phyloP scores from a whole-genome alignment of 2,113 vertebrate genomes.

The Boleophthalmus pectinirostris region DNA sequence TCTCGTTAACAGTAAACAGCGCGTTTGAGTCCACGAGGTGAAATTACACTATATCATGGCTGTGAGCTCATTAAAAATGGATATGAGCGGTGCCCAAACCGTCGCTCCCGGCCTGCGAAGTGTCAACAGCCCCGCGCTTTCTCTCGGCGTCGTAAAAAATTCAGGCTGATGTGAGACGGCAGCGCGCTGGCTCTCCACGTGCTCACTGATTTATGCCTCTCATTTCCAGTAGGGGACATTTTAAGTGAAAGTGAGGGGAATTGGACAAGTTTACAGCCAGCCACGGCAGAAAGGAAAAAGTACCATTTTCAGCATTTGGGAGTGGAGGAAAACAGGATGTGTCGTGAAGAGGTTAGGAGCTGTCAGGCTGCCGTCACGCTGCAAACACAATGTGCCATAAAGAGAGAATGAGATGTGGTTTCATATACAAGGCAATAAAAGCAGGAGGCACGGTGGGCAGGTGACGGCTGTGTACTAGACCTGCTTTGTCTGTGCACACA shows the following conservation, averaged over 20 bases:
- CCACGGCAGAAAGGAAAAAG: conserved; percentile 36
- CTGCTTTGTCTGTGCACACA: too few species aligned
- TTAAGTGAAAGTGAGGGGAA: conserved; percentile 64
- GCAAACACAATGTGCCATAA: conserved; percentile 27
- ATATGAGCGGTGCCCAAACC: conserved; percentile 73
- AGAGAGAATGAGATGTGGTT: conserved; percentile 18
- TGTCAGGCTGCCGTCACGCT: conserved; percentile 6
- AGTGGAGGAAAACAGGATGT: conserved; percentile 32
- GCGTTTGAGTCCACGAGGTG: conserved; percentile 77
- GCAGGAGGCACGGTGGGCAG: neutral
- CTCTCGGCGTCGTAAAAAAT: conserved; percentile 72
- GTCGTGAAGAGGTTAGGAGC: conserved; percentile 29
- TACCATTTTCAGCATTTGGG: conserved; percentile 30
- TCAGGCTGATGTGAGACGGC: conserved; percentile 73
- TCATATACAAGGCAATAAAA: conserved; percentile 32
- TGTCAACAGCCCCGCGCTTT: conserved; percentile 60
- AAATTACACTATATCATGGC: conserved; percentile 83
- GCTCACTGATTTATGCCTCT: conserved; percentile 67
- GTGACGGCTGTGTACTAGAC: neutral
- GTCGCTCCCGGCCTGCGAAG: conserved; percentile 70
- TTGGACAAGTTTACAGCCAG: conserved; percentile 59
- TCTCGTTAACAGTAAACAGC: conserved; percentile 83
- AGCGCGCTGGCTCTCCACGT: conserved; percentile 59
- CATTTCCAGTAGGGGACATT: conserved; percentile 71
- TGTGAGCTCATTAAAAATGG: conserved; percentile 77